A percentile compares a stretch with the other conserved stretches of the same genome.
Evolutionary conservation across 2,888 invertebrate genomes (phyloP).

Genomic region (Mechanitis mazaeus): DNA sequence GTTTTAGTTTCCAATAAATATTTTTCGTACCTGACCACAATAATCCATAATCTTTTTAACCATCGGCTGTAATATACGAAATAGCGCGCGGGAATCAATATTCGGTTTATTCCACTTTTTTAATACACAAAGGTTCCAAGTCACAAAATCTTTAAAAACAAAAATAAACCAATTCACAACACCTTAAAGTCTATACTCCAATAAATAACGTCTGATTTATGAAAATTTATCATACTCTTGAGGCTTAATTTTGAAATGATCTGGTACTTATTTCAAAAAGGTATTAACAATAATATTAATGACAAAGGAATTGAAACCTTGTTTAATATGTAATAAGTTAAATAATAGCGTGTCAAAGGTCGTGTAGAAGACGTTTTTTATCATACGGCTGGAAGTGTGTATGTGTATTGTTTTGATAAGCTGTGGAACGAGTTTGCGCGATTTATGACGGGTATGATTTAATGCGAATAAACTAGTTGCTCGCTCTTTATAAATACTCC

Average conservation of each 20-base stretch:
- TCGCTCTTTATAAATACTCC: conserved; percentile 68
- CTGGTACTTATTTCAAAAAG: conserved; percentile 40
- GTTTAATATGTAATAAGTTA: conserved; percentile 43
- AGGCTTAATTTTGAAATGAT: conserved; percentile 75
- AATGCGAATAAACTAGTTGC: conserved; percentile 75
- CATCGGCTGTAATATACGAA: conserved; percentile 26
- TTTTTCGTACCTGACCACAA: conserved; percentile 24
- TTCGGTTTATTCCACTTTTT: conserved; percentile 51
- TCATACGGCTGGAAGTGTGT: conserved; percentile 65
- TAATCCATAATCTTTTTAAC: conserved; percentile 25
- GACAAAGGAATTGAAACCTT: conserved; percentile 54
- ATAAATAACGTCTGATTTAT: conserved; percentile 74
- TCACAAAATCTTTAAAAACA: conserved; percentile 50
- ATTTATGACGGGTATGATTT: conserved; percentile 76
- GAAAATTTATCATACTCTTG: conserved; percentile 75
- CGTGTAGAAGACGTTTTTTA: conserved; percentile 56
- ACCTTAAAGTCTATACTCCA: conserved; percentile 73
- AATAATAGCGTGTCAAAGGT: conserved; percentile 38
- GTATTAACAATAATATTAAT: conserved; percentile 38
- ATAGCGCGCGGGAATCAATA: conserved; percentile 30
- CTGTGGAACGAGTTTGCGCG: conserved; percentile 73
- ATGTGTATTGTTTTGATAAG: conserved; percentile 78
- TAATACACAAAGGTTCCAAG: conserved; percentile 53
- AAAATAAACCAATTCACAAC: conserved; percentile 69
- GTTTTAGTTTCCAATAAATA: conserved; percentile 19